Conservation (phyloP, 2,888 invertebrate genomes). For the Serripes groenlandicus region DNA sequence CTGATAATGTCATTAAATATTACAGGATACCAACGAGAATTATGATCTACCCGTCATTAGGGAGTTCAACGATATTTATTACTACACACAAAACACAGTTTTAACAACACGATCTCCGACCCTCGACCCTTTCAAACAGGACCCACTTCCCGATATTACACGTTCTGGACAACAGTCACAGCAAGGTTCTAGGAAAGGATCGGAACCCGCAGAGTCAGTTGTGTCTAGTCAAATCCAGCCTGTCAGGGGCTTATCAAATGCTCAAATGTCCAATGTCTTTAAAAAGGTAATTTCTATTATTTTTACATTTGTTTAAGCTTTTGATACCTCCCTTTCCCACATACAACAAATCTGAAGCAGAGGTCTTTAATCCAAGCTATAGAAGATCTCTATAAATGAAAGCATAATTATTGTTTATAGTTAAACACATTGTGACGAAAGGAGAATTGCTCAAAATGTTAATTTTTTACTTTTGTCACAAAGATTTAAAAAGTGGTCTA, state of each 20-base stretch:
- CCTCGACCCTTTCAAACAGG: constrained; percentile 64
- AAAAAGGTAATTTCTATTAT: constrained; percentile 73
- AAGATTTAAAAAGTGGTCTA: too few species aligned
- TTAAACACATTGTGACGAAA: too few species aligned
- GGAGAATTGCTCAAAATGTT: too few species aligned
- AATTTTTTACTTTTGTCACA: too few species aligned
- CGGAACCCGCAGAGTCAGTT: constrained; percentile 20
- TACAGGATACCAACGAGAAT: constrained; percentile 82
- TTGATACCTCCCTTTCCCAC: too few species aligned
- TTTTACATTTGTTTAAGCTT: too few species aligned
- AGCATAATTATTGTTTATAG: too few species aligned
- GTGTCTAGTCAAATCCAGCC: constrained; percentile 30
- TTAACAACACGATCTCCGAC: constrained; percentile 44
- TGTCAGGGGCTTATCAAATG: constrained; percentile 59
- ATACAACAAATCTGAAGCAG: too few species aligned
- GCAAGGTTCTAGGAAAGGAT: constrained; percentile 14
- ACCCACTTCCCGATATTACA: constrained; percentile 80
- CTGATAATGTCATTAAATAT: background rate
- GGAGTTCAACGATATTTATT: constrained; percentile 81
- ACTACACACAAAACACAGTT: constrained; percentile 71
- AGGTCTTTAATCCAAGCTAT: too few species aligned
- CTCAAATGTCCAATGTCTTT: constrained; percentile 75
- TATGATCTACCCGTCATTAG: constrained; percentile 79
- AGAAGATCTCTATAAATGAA: too few species aligned
- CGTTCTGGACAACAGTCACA: constrained; percentile 34